These are phyloP conservation scores for Liolophura sinensis DNA, from an alignment of 1,140 invertebrate species.

Conservation along the genomic window DNA sequence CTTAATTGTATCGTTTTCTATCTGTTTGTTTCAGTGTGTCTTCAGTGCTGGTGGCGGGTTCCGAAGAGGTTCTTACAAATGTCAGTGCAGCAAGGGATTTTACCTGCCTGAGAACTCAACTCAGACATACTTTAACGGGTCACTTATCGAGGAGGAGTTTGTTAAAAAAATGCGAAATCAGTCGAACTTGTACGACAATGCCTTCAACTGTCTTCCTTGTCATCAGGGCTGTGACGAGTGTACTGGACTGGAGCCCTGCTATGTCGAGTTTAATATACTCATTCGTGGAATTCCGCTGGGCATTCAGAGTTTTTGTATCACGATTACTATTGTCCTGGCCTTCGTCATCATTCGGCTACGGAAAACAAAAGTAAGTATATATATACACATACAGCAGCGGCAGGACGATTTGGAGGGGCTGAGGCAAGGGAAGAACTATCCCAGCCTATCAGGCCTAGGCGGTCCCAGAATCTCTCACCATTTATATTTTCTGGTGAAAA, in stretches of 20 bases:
- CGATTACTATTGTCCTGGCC: slow-evolving; percentile 71
- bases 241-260: slow-evolving; percentile 62
- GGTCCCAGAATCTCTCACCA: too few relatives aligned
- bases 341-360: slow-evolving; percentile 74
- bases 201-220: slow-evolving; percentile 66
- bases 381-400: too few relatives aligned
- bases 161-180: slow-evolving; percentile 29
- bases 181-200: slow-evolving; percentile 17
- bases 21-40: slow-evolving; percentile 44
- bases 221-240: slow-evolving; percentile 63
- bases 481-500: too few relatives aligned
- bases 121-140: slow-evolving; percentile 43
- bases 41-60: slow-evolving; percentile 35
- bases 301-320: slow-evolving; percentile 74
- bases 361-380: slow-evolving; percentile 72
- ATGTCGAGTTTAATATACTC: slow-evolving; percentile 64
- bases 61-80: slow-evolving; percentile 42
- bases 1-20: slow-evolving; percentile 3
- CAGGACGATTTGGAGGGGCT: too few relatives aligned
- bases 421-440: too few relatives aligned
- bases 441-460: too few relatives aligned
- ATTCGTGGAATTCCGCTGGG: slow-evolving; percentile 70
- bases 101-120: slow-evolving; percentile 28
- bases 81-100: slow-evolving; percentile 45
- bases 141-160: slow-evolving; percentile 42